phyloP scores from a whole-genome alignment of 2,113 vertebrate genomes.

The Aplodontia rufa region DNA sequence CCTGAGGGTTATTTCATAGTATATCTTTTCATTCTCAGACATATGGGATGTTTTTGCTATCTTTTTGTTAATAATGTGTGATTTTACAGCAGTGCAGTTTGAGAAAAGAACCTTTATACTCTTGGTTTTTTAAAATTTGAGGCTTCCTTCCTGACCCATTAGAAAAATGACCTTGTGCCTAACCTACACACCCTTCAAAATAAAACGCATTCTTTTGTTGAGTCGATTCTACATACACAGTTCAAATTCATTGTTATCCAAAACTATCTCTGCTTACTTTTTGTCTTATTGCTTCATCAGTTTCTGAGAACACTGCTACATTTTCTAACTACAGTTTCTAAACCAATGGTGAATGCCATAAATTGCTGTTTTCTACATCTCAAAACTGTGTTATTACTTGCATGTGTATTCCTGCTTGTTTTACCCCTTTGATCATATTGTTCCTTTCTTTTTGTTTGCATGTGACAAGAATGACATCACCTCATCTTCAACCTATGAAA shows the following conservation, averaged over 20 bases:
- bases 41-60: neutral
- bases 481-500: neutral
- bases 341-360: neutral
- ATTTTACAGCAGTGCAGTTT: neutral
- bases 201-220: neutral
- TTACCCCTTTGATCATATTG: neutral
- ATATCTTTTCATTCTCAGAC: conserved; percentile 30
- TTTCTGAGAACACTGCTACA: neutral
- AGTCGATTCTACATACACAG: neutral
- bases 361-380: neutral
- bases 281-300: neutral
- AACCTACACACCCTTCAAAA: neutral
- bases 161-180: neutral
- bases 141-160: neutral
- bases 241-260: neutral
- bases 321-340: neutral
- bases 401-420: neutral
- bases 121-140: neutral
- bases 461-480: neutral
- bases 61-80: conserved; percentile 3
- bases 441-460: neutral
- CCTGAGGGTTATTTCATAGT: conserved; percentile 11
- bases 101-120: neutral
- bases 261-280: neutral
- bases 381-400: neutral